Base-by-base conservation (phyloP, 2,888 invertebrate species). In the Drosophila mimetica region DNA sequence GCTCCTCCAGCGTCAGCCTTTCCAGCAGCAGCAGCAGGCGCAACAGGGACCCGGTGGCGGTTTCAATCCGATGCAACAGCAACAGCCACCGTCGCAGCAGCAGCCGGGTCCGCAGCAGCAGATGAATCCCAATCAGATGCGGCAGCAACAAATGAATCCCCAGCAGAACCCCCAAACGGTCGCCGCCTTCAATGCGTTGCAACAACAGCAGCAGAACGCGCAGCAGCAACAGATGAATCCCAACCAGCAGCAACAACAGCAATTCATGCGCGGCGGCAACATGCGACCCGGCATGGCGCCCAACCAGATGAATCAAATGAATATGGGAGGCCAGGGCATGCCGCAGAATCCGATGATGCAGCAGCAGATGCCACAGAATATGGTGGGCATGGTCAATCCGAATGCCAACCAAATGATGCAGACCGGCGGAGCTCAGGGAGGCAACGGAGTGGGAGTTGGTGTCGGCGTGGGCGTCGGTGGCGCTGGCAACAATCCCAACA, bases 1-100 rank as follows among this genome's bases (percentile, higher is more conserved):
- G 96, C 92, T 97, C 55, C 93, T 96, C 0, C 94, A 95, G 83
- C 93, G 97, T 0, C 52, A 30, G 14, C 67, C 70, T 1, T 70
- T 73, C 73, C 70, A 70, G 42, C 70, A 71, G 20, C 30, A 69
- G 36, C 71, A 71, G 25, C 71, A 70, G 37, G 79, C 77, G 11
- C 79, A 80, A 41, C 80, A 87, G 20, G 86, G 79, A 22, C 63
- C 79, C 0, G 85, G 89, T 2, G 74, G 74, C 2, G 77, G 73
- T 32, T 90, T 90, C 32, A 91, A 86, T 75, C 85, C 88, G 39
- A 86, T 89, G 70, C 90, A 90, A 48, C 90, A 89, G 42, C 91
- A 89, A 77, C 89, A 88, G 41, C 90, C 89, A 75, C 91, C 88
- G 78, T 89, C 70, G 75, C 89, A 77, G 82, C 92, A 73, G 83